Conservation (phyloP, 2,113 vertebrate genomes). For the Eptesicus fuscus region DNA sequence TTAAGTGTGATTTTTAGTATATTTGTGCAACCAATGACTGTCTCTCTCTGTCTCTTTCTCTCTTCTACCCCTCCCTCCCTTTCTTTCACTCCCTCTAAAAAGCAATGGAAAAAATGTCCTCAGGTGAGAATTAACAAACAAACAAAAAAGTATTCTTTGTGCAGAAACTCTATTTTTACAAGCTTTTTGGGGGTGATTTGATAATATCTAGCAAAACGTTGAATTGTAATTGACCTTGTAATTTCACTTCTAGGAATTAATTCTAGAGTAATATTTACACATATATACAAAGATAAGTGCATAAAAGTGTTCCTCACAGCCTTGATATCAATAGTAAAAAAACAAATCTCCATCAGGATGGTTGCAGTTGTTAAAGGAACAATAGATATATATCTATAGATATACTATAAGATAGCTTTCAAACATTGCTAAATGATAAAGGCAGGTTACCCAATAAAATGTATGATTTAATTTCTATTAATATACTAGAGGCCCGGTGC, state of each 20-base stretch:
- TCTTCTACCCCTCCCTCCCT: too few relatives aligned
- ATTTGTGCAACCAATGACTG: too few relatives aligned
- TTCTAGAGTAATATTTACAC: background rate
- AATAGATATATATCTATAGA: background rate
- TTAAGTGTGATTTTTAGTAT: too few relatives aligned
- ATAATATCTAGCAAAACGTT: conserved; percentile 21
- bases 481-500: background rate
- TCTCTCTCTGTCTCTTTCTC: too few relatives aligned
- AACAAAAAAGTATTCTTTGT: background rate
- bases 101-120: too few relatives aligned
- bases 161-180: background rate
- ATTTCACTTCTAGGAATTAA: background rate
- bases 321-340: background rate
- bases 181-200: background rate
- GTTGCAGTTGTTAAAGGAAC: background rate
- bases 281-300: background rate
- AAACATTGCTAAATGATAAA: background rate
- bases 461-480: background rate
- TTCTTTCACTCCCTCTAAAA: too few relatives aligned
- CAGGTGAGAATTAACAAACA: too few relatives aligned
- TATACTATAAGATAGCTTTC: background rate
- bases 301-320: background rate
- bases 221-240: background rate
- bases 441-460: background rate
- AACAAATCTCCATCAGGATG: background rate